Percentiles rank a stretch among this genome's conserved stretches.
Evolutionary conservation across 37 sponge, comb jelly and placozoan species (phyloP).

Genomic region (Eunapius fragilis): DNA sequence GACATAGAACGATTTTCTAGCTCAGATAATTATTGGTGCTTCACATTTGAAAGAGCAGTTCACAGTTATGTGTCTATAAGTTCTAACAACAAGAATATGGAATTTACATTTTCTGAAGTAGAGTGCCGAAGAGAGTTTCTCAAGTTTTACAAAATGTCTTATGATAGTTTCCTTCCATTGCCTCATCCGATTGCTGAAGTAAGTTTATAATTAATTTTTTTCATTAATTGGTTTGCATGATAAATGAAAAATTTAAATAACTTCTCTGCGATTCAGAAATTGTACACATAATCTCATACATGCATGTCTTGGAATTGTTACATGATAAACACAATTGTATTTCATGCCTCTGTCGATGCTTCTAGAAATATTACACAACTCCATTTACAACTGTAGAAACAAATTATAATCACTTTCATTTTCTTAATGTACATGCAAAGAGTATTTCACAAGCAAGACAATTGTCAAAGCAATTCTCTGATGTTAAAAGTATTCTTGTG

Average conservation of each 20-base stretch:
- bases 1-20: constrained; percentile 37
- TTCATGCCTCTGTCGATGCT: background rate
- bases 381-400: background rate
- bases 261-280: background rate
- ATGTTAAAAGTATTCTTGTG: constrained; percentile 1
- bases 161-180: background rate
- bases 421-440: too few species aligned
- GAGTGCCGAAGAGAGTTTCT: constrained; percentile 33
- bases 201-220: background rate
- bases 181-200: background rate
- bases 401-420: too few species aligned
- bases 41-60: constrained; percentile 35
- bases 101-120: constrained; percentile 32
- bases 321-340: background rate
- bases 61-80: constrained; percentile 20
- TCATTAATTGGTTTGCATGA: background rate
- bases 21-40: constrained; percentile 61
- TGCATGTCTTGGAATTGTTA: background rate
- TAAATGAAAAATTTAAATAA: background rate
- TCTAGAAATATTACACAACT: background rate
- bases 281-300: background rate
- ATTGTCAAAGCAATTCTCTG: background rate
- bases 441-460: background rate
- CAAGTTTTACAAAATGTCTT: constrained; percentile 9
- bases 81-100: constrained; percentile 35